Conservation (phyloP, 2,113 vertebrate genomes). For the Hiodon tergisus region DNA sequence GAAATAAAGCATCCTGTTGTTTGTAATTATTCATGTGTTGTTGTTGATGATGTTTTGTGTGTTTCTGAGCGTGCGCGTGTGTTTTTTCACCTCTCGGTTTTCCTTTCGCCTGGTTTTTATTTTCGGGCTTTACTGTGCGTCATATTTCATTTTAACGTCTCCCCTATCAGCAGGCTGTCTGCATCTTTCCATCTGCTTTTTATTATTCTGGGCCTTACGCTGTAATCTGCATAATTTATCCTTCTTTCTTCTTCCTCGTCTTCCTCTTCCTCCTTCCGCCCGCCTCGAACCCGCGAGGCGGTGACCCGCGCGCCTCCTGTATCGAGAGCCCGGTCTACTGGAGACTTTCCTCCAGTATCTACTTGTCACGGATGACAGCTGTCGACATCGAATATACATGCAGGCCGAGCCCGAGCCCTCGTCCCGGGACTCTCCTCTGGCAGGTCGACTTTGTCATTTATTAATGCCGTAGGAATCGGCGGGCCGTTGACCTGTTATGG, state of each 20-base stretch:
- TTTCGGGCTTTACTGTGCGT: constrained; percentile 44
- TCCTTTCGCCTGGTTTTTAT: constrained; percentile 31
- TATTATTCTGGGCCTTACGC: constrained; percentile 35
- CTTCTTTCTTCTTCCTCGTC: constrained; percentile 4
- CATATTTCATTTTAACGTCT: constrained; percentile 52
- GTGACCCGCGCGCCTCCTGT: no score
- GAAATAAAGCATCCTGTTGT: constrained; percentile 50
- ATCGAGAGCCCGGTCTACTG: no score
- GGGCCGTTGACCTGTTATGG: background rate
- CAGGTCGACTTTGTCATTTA: background rate
- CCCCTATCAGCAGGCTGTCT: constrained; percentile 26
- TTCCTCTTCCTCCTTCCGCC: constrained; percentile 9
- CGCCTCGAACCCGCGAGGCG: background rate
- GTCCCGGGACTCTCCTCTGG: background rate
- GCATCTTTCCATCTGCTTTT: constrained; percentile 35
- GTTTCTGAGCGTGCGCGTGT: no score
- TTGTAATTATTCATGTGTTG: constrained; percentile 47
- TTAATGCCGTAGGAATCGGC: constrained; percentile 15
- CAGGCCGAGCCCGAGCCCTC: background rate
- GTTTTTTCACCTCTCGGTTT: constrained; percentile 5
- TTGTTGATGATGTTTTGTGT: constrained; percentile 37
- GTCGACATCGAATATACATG: constrained; percentile 7
- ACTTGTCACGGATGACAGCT: constrained; percentile 23
- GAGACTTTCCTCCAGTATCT: no score
- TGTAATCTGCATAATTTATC: constrained; percentile 39